Evolutionary conservation across 2,113 vertebrate genomes (phyloP).

Genomic region (Rhynchomys soricoides): DNA sequence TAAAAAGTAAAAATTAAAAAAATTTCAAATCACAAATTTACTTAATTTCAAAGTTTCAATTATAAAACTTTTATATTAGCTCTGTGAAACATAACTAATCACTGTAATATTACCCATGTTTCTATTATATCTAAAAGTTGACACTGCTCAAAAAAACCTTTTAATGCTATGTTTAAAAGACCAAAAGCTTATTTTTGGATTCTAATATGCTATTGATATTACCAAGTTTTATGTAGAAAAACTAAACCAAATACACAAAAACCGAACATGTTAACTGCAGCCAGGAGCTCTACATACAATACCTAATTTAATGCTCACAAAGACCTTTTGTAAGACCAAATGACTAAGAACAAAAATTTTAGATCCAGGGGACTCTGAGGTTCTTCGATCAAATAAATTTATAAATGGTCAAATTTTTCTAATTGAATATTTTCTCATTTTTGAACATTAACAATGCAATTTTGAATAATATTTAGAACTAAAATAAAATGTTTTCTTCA

Average conservation of each 20-base stretch:
- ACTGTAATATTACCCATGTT: conserved; percentile 11
- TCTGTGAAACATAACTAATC: background rate
- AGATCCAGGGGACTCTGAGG: background rate
- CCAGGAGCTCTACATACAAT: background rate
- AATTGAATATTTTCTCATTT: conserved; percentile 8
- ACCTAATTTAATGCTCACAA: background rate
- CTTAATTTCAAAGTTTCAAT: background rate
- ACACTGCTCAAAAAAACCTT: conserved; percentile 19
- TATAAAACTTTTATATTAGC: conserved; percentile 40
- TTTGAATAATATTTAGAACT: background rate
- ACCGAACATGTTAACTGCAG: background rate
- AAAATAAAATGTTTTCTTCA: background rate
- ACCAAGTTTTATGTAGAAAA: conserved; percentile 39
- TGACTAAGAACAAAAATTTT: background rate
- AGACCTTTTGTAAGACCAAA: background rate
- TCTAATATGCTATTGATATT: conserved; percentile 40
- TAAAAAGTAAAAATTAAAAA: background rate
- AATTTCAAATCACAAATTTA: background rate
- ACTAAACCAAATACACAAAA: conserved; percentile 59
- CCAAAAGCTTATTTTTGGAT: conserved; percentile 60
- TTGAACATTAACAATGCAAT: conserved; percentile 1
- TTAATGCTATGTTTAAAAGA: conserved; percentile 51
- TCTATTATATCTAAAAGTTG: conserved; percentile 33
- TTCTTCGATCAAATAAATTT: background rate
- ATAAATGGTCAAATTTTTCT: background rate